A percentile compares a stretch with the other conserved stretches of the same genome.
These are phyloP conservation scores for Neodiprion lecontei DNA, from an alignment of 1,140 invertebrate species.

Conservation along the genomic window DNA sequence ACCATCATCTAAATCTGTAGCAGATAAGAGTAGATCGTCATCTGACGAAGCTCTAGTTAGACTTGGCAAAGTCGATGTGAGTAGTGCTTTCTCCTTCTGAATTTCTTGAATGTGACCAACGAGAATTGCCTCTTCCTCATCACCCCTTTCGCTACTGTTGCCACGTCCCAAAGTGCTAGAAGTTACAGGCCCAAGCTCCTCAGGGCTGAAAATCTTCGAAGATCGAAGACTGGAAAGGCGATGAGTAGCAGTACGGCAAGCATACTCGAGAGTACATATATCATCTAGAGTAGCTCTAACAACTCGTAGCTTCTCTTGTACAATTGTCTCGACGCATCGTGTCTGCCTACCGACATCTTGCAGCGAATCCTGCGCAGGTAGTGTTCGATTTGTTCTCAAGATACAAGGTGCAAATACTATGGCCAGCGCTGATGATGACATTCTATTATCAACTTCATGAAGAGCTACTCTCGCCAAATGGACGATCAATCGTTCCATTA, in stretches of 20 bases:
- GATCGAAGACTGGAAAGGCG: constrained; percentile 76
- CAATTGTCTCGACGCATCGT: constrained; percentile 87
- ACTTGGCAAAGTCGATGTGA: constrained; percentile 81
- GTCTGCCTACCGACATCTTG: constrained; percentile 82
- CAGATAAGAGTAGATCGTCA: constrained; percentile 79
- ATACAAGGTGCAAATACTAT: constrained; percentile 97
- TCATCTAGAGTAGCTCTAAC: constrained; percentile 83
- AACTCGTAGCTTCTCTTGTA: constrained; percentile 79
- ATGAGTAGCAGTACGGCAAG: constrained; percentile 78
- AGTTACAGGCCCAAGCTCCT: constrained; percentile 63
- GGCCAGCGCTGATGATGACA: constrained; percentile 89
- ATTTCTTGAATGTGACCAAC: constrained; percentile 77
- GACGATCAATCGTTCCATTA: constrained; percentile 92
- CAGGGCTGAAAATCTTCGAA: constrained; percentile 74
- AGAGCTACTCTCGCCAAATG: constrained; percentile 89
- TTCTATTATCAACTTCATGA: constrained; percentile 88
- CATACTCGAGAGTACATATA: constrained; percentile 86
- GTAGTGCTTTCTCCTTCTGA: constrained; percentile 81
- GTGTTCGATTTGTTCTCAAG: constrained; percentile 81
- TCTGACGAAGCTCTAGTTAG: constrained; percentile 82
- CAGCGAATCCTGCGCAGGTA: constrained; percentile 90
- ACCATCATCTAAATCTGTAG: constrained; percentile 74
- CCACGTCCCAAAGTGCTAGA: constrained; percentile 46
- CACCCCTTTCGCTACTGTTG: constrained; percentile 49
- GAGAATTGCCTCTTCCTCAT: constrained; percentile 74